Evolutionary conservation across 2,797 vertebrate species (phyloP), one percentile per base, ranked within the genome.

Genomic region (Anas georgica): DNA sequence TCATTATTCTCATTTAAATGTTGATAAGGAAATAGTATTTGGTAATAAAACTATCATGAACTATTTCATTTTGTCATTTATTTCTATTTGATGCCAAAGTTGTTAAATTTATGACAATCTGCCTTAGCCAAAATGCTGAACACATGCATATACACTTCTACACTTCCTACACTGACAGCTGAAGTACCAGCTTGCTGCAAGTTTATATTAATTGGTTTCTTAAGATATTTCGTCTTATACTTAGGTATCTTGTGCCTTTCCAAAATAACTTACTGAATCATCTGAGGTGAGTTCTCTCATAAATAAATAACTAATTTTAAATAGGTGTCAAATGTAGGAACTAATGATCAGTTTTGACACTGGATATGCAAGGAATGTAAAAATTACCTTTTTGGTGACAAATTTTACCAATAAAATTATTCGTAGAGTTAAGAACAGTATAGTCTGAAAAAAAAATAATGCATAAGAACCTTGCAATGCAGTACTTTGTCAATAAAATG

Each of bases 61-160:
- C 54, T 87, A 16, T 46, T 82, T 91, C 46, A 11, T 73, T 83
- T 90, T 83, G 85, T 35, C 3, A 56, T 77, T 82, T 82, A 45
- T 79, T 87, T 87, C 16, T 14, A 63, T 83, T 87, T 90, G 5
- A 28, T 95, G 54, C 56, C 60, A 91, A 77, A 94, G 56, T 70
- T 6, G 80, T 46, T 63, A 46, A 10, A 67, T 76, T 80, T 50
- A 46, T 59, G 59, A 15, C 29, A 85, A 87, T 66, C 45, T 80
- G 68, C 35, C 35, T 91, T 89, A 86, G 35, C 26, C 60, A 92
- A 94, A 88, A 78, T 83, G 6, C 39, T 85, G n/a, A 68, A 80
- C 2, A 4, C 16, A 28, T 67, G 39, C 11, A 16, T 59, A 80
- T 77, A 80, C 64, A 83, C 43, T 85, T 87, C 55, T 63, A 39